Conservation (phyloP, 2,888 invertebrate genomes). For the Tetheella fluctuosa region DNA sequence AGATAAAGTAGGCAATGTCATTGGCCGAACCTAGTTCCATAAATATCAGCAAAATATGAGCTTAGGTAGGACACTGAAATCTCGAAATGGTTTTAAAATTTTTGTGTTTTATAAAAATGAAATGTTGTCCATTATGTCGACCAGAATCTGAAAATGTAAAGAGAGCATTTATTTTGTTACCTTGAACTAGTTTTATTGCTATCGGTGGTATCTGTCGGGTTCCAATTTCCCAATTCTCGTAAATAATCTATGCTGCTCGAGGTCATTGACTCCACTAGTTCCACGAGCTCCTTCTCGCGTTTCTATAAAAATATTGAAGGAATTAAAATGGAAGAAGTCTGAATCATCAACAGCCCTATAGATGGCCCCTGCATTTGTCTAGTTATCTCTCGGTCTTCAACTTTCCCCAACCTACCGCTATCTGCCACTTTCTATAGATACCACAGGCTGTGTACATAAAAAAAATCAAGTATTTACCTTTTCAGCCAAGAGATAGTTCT, state of each 20-base stretch:
- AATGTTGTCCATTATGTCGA: conserved; percentile 1
- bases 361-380: no score
- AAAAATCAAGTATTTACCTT: conserved; percentile 54
- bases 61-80: no score
- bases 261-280: conserved; percentile 71
- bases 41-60: no score
- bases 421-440: not conserved
- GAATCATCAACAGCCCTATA: no score
- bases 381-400: no score
- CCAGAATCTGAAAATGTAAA: not conserved
- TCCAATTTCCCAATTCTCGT: conserved; percentile 68
- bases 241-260: conserved; percentile 76
- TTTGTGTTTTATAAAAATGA: no score
- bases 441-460: no score
- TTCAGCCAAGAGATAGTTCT: conserved; percentile 71
- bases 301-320: conserved; percentile 35
- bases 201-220: conserved; percentile 61
- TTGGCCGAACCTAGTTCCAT: no score
- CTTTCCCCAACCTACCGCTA: no score
- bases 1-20: no score
- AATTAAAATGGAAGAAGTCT: not conserved
- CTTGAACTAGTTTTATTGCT: conserved; percentile 60
- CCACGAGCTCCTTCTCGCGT: conserved; percentile 57
- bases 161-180: conserved; percentile 34
- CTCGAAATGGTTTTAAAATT: no score